Evolutionary conservation across 2,797 vertebrate genomes (phyloP), one percentile per base, ranked within the genome.

Genomic region (Myiothlypis chrysogaster): DNA sequence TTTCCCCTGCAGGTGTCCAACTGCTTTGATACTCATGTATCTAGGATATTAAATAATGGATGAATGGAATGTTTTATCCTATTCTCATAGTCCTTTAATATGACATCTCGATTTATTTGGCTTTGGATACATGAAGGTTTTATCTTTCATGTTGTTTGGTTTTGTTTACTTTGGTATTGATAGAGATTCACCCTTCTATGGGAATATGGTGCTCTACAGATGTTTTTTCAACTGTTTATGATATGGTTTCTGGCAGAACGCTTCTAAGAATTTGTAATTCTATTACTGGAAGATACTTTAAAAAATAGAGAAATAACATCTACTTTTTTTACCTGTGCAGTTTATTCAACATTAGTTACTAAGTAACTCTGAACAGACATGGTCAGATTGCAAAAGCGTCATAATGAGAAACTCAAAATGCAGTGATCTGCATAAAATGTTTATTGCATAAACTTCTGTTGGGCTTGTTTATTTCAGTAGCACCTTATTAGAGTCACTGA

Each of bases 31-130:
- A 61, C 47, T 86, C 21, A 55, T 25, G 52, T 90, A 69, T 53
- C 27, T 49, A 46, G 27, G 69, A 59, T 89, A 84, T 70, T 79
- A 88, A 94, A 89, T 81, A 84, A 56, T 83, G 73, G 34, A 39
- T 91, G 20, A 79, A 84, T 86, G 83, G 39, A 65, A 78, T 65
- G 53, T 93, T 94, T 92, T 69, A 37, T 90, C 52, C 82, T 75
- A 44, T 65, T 91, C 44, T 84, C 32, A 37, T 30, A 95, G 66
- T 84, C 64, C 27, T 89, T 46, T 87, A 65, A 77, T 92, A 80
- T 59, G 43, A 77, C n/a, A 28, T 87, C 69, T 92, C 69, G 41
- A 72, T 95, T 87, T 89, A 65, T 83, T 90, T 92, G 66, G 8
- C 49, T 91, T 90, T 52, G 50, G 60, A 24, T 91, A 59, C 44